Evolutionary conservation across 2,888 invertebrate genomes (phyloP).

Genomic region (Aphodius granarius): DNA sequence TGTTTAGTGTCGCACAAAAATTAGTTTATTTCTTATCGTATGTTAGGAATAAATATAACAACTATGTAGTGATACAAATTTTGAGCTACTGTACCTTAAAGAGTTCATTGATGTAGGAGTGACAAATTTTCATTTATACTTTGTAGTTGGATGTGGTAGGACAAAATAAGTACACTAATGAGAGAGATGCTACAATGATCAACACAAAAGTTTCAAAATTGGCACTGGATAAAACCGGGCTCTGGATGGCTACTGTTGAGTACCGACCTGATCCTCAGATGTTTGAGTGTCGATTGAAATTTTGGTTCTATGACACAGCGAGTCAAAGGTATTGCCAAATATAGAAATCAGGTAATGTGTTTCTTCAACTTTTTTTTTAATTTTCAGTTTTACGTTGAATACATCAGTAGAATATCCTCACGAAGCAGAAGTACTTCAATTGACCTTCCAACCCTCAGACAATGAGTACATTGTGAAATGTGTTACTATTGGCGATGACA

Average conservation of each 20-base stretch:
- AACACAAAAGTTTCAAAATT: conserved; percentile 68
- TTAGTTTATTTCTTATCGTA: no score
- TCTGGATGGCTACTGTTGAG: conserved; percentile 76
- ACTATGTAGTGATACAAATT: not conserved
- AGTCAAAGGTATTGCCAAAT: conserved; percentile 59
- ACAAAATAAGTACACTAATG: conserved; percentile 69
- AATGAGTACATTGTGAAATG: conserved; percentile 55
- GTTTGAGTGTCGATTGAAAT: conserved; percentile 71
- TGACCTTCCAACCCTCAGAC: conserved; percentile 62
- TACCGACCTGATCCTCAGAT: conserved; percentile 61
- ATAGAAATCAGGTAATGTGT: conserved; percentile 8
- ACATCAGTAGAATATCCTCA: conserved; percentile 76
- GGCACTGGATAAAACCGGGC: conserved; percentile 66
- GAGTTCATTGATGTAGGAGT: no score
- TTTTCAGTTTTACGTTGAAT: not conserved
- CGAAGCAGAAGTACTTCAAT: conserved; percentile 59
- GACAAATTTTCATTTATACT: conserved; percentile 19
- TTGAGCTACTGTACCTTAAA: not conserved
- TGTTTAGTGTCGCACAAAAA: no score
- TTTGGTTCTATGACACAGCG: conserved; percentile 67
- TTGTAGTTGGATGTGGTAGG: conserved; percentile 69
- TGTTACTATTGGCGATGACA: conserved; percentile 69
- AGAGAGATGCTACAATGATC: conserved; percentile 60
- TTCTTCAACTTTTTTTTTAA: not conserved
- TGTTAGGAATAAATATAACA: no score